phyloP scores from a whole-genome alignment of 1,140 invertebrate species.

The Theocolax elegans region DNA sequence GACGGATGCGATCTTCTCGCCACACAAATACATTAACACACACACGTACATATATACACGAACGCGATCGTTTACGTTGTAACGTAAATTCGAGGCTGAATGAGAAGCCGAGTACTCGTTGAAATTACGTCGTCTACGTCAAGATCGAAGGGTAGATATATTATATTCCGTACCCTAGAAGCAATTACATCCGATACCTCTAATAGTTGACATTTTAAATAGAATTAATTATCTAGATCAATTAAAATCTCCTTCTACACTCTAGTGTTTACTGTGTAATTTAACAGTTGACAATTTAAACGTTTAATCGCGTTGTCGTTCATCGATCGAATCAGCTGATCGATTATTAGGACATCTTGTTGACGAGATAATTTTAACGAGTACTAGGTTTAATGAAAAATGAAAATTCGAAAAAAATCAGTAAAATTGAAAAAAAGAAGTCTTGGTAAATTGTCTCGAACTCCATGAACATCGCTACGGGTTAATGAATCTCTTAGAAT shows the following conservation, averaged over 20 bases:
- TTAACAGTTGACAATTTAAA: too few species aligned
- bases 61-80: constrained; percentile 13
- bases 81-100: constrained; percentile 6
- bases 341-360: too few species aligned
- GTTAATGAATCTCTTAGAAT: too few species aligned
- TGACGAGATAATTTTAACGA: constrained; percentile 16
- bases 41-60: constrained; percentile 5
- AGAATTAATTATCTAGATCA: too few species aligned
- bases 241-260: too few species aligned
- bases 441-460: constrained; percentile 1
- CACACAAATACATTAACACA: constrained; percentile 20
- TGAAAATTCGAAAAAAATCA: constrained; percentile 2
- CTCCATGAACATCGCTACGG: background rate
- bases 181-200: too few species aligned
- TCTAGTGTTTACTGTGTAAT: too few species aligned
- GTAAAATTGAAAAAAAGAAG: constrained; percentile 2
- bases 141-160: constrained; percentile 5
- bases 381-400: constrained; percentile 8
- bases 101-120: constrained; percentile 16
- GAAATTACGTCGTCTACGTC: constrained; percentile 4
- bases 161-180: too few species aligned
- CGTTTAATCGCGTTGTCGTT: too few species aligned
- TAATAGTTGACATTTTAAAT: constrained; percentile 5
- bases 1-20: constrained; percentile 34
- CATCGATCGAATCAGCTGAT: too few species aligned